These are phyloP conservation scores for Gallinago nigripennis DNA, from an alignment of 2,797 vertebrate genomes.

Conservation along the genomic window DNA sequence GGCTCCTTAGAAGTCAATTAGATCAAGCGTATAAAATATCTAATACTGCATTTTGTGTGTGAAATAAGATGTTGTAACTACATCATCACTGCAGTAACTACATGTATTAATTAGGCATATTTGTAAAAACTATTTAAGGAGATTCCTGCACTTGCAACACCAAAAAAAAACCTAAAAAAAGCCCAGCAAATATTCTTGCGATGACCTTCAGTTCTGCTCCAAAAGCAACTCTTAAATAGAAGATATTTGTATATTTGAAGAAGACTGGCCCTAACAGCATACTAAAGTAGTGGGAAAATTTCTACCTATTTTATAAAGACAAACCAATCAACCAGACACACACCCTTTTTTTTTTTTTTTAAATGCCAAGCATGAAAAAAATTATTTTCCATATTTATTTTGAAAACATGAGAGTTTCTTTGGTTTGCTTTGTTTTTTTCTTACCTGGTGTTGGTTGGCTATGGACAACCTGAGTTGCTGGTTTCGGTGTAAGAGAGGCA, in stretches of 20 bases:
- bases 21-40: not conserved
- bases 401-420: not conserved
- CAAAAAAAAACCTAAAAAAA: not conserved
- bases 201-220: not conserved
- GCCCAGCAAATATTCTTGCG: not conserved
- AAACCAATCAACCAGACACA: not conserved
- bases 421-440: not conserved
- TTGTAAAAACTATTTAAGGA: not conserved
- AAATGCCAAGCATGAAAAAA: not conserved
- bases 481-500: constrained; percentile 85
- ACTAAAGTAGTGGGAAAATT: not conserved
- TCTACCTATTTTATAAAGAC: not conserved
- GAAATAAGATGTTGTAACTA: not conserved
- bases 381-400: not conserved
- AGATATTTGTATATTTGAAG: not conserved
- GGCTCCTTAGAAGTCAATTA: not conserved
- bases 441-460: constrained; percentile 90
- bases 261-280: not conserved
- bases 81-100: not conserved
- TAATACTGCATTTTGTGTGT: not conserved
- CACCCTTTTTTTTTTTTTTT: not conserved
- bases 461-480: constrained; percentile 84
- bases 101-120: not conserved
- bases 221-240: not conserved
- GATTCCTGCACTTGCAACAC: not conserved